A percentile compares a stretch with the other conserved stretches of the same genome.
Conservation (phyloP, 2,797 vertebrate species). For the Mormyrus hasselquistii region DNA sequence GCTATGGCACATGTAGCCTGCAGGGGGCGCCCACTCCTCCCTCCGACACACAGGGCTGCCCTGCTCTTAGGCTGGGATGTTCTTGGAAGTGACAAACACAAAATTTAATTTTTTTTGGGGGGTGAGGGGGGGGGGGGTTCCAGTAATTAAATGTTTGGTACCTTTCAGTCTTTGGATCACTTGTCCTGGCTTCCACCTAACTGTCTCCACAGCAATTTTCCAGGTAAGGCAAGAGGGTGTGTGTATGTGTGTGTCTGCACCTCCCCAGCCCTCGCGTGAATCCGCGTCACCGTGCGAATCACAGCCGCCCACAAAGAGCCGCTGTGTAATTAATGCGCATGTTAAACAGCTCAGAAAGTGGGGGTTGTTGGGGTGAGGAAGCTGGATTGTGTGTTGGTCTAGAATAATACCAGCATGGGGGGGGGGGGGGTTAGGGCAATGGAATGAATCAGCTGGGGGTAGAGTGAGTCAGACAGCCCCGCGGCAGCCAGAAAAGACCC, state of each 20-base stretch:
- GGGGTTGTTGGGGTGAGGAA: not conserved
- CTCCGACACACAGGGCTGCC: not conserved
- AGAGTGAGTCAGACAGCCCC: not conserved
- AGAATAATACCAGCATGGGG: not conserved
- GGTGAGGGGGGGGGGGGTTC: not conserved
- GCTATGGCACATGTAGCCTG: not conserved
- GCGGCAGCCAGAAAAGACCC: not conserved
- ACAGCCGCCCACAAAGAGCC: not conserved
- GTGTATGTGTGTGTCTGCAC: not conserved
- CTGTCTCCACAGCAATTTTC: not conserved
- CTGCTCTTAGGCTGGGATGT: not conserved
- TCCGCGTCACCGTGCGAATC: not conserved
- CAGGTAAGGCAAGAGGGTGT: not conserved
- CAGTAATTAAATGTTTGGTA: not conserved
- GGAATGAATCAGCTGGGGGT: not conserved
- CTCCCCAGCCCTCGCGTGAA: not conserved
- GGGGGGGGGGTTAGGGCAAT: not conserved
- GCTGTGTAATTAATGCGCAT: slow-evolving; percentile 2
- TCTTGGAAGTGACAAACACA: not conserved
- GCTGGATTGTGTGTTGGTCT: not conserved
- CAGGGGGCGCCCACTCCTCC: not conserved
- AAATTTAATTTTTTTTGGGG: not conserved
- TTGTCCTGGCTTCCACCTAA: not conserved
- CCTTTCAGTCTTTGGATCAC: not conserved
- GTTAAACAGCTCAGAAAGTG: not conserved